Evolutionary conservation across 2,113 vertebrate species (phyloP), one percentile per base, ranked within the genome.

Genomic region (Ciconia boyciana): DNA sequence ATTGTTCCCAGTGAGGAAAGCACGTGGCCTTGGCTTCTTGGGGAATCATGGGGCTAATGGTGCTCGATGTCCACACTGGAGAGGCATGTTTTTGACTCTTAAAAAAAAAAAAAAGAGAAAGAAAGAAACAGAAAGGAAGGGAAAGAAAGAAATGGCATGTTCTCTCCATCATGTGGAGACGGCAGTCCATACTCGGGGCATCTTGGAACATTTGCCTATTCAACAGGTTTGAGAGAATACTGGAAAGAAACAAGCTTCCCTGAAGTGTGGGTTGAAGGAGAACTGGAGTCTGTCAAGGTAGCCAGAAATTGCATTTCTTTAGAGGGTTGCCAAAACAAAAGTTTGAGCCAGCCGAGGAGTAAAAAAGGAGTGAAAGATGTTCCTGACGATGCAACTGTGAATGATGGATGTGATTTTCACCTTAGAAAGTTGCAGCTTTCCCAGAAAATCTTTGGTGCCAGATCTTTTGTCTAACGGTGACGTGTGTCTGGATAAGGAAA

Each of bases 11-110:
- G 26, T 4, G 43, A 60, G 51, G 36, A 76, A 20, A 41, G 26
- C 39, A 18, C 4, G 1, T 70, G 78, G 34, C 34, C 72, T 65
- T 22, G 19, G 28, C 19, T 68, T 80, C 34, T 31, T 29, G 22
- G 26, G 24, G n/a, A 46, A 7, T 86, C 52, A 25, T 0, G 0
- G 46, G 6, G 21, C 1, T 2, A 43, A 43, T 25, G 13, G 29
- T 32, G 14, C 68, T 69, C 0, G 0, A 10, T 28, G 34, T 36
- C 51, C 9, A 3, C 2, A 3, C 62, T 36, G 57, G 28, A 55
- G 32, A 34, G 28, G 14, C 2, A 1, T 16, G 9, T 3, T 46
- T 95, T 80, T 89, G 7, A 20, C 32, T 41, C 25, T 15, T 18
- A 8, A 22, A 20, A 43, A 60, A n/a, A 32, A 16, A 8, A 17